phyloP scores from a whole-genome alignment of 1,140 invertebrate genomes.

The Eriocheir sinensis region DNA sequence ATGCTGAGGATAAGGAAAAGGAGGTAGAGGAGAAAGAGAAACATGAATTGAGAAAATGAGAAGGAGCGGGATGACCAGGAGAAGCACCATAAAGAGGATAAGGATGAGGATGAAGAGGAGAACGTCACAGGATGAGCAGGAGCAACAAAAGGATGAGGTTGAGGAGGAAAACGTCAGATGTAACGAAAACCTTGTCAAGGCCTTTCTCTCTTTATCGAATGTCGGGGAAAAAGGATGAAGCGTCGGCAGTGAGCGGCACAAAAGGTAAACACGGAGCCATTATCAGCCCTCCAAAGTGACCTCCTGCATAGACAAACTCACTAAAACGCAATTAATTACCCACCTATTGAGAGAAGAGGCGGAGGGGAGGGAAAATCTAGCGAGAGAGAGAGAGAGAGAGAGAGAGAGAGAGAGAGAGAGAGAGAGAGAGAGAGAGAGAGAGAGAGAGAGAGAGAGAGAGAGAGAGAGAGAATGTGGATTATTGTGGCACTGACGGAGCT shows the following conservation, averaged over 20 bases:
- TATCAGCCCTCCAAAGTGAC: conserved; percentile 9
- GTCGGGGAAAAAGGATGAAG: background rate
- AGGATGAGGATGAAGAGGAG: too few species aligned
- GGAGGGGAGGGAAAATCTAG: background rate
- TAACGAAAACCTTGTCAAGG: background rate
- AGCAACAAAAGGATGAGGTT: too few species aligned
- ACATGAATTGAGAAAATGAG: too few species aligned
- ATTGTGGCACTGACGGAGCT: background rate
- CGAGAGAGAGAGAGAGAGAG: conserved; percentile 19
- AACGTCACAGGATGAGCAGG: too few species aligned
- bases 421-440: background rate
- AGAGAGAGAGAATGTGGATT: background rate
- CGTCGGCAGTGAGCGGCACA: background rate
- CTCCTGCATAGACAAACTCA: conserved; percentile 21
- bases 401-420: conserved; percentile 7
- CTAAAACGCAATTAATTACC: conserved; percentile 26
- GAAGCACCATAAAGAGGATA: too few species aligned
- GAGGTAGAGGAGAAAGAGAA: background rate
- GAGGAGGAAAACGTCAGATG: background rate
- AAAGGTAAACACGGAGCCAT: conserved; percentile 23
- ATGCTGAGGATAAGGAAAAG: background rate
- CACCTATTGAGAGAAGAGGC: background rate
- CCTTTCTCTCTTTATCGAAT: background rate
- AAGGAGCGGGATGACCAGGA: too few species aligned
- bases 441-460: background rate